phyloP scores from a whole-genome alignment of 2,888 invertebrate species.

The Drosophila pseudotakahashii region DNA sequence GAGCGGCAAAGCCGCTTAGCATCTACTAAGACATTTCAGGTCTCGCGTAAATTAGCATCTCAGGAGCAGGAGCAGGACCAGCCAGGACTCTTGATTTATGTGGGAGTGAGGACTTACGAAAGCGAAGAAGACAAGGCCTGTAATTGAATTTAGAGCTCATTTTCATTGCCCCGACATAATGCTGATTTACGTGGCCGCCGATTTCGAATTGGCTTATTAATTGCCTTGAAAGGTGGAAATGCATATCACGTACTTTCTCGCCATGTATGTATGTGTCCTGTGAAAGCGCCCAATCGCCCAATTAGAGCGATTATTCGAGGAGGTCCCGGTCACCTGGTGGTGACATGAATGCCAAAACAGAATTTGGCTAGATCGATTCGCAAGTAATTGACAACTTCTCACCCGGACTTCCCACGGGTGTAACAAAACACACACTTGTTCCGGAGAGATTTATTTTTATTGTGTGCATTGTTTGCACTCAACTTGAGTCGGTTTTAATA shows the following conservation, averaged over 20 bases:
- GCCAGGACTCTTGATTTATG: constrained; percentile 61
- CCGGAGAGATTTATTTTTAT: constrained; percentile 75
- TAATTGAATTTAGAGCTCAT: constrained; percentile 78
- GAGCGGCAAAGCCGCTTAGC: constrained; percentile 72
- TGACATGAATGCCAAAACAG: constrained; percentile 72
- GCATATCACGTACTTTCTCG: constrained; percentile 67
- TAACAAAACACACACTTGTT: constrained; percentile 55
- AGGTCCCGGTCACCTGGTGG: constrained; percentile 52
- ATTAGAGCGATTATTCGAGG: constrained; percentile 78
- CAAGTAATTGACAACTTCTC: constrained; percentile 54
- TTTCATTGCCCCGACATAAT: constrained; percentile 70
- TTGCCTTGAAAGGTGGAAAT: constrained; percentile 56
- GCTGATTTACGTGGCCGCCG: constrained; percentile 72
- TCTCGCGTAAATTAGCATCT: constrained; percentile 64
- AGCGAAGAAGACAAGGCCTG: constrained; percentile 21
- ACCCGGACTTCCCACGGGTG: constrained; percentile 73
- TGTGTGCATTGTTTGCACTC: constrained; percentile 77
- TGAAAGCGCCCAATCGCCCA: constrained; percentile 75
- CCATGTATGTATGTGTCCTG: constrained; percentile 44
- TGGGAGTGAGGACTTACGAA: constrained; percentile 19
- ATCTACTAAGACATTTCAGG: constrained; percentile 63
- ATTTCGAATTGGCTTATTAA: constrained; percentile 68
- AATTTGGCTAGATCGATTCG: constrained; percentile 42
- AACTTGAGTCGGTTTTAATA: constrained; percentile 38
- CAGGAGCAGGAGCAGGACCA: constrained; percentile 13